phyloP scores from a whole-genome alignment of 2,888 invertebrate species.

The Ferrisia virgata region DNA sequence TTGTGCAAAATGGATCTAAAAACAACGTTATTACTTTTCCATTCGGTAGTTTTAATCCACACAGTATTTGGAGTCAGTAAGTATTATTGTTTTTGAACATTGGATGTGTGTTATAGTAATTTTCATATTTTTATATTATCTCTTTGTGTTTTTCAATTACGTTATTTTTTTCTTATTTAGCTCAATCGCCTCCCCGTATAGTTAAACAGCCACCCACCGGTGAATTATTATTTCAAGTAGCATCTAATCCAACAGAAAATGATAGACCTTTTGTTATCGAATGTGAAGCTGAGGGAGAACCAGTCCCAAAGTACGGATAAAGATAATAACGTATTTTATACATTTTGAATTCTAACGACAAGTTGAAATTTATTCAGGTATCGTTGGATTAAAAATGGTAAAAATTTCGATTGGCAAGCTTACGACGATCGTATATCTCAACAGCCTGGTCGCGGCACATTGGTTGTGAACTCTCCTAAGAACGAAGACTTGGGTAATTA shows the following conservation, averaged over 20 bases:
- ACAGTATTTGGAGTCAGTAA: neutral
- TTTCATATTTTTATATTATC: neutral
- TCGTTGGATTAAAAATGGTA: conserved; percentile 93
- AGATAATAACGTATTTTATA: conserved; percentile 48
- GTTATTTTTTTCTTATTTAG: neutral
- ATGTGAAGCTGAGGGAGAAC: conserved; percentile 94
- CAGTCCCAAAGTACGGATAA: conserved; percentile 74
- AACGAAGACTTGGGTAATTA: conserved; percentile 77
- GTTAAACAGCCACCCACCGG: conserved; percentile 89
- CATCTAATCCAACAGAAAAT: conserved; percentile 72
- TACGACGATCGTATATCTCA: conserved; percentile 93
- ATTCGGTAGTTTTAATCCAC: neutral
- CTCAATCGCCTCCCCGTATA: conserved; percentile 77
- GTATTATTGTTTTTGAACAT: neutral
- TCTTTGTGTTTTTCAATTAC: neutral
- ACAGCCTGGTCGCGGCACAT: conserved; percentile 88
- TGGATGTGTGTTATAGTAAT: neutral
- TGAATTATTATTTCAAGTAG: conserved; percentile 88
- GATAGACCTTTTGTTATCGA: conserved; percentile 93
- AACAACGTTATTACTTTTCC: neutral
- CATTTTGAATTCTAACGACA: neutral
- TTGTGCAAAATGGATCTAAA: neutral
- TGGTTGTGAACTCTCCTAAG: conserved; percentile 82
- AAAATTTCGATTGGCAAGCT: conserved; percentile 88
- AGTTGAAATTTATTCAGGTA: conserved; percentile 59